Conservation (phyloP, 2,113 vertebrate genomes). For the Pleuronectes platessa region DNA sequence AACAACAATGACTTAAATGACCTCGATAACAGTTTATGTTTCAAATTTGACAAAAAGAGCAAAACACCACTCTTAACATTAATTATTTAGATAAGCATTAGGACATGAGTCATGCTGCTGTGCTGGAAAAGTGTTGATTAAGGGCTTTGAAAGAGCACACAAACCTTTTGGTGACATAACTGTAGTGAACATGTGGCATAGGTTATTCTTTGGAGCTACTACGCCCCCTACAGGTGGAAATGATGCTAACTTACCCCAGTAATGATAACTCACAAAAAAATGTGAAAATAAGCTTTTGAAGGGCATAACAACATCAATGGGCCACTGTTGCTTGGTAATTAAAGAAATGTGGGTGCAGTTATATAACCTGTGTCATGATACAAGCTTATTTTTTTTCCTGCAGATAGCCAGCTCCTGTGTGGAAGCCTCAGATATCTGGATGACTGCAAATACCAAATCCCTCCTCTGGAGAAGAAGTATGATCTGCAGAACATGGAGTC, state of each 20-base stretch:
- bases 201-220: not conserved
- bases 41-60: too few relatives aligned
- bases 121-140: not conserved
- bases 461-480: slow-evolving; percentile 81
- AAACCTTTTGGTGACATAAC: not conserved
- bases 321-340: not conserved
- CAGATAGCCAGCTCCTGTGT: slow-evolving; percentile 58
- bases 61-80: too few relatives aligned
- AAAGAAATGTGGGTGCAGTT: not conserved
- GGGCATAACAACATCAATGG: not conserved
- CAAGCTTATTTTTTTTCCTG: slow-evolving; percentile 13
- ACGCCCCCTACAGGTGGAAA: slow-evolving; percentile 11
- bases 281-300: not conserved
- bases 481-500: slow-evolving; percentile 77
- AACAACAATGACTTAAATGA: too few relatives aligned
- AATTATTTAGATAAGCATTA: too few relatives aligned
- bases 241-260: not conserved
- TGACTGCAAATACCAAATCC: slow-evolving; percentile 80
- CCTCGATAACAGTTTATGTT: too few relatives aligned
- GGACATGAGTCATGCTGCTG: too few relatives aligned
- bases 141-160: not conserved
- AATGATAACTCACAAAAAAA: not conserved
- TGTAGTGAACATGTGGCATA: not conserved
- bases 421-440: slow-evolving; percentile 70
- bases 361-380: not conserved